Base-by-base conservation (phyloP, 2,797 vertebrate genomes). In the Spinus pinus region DNA sequence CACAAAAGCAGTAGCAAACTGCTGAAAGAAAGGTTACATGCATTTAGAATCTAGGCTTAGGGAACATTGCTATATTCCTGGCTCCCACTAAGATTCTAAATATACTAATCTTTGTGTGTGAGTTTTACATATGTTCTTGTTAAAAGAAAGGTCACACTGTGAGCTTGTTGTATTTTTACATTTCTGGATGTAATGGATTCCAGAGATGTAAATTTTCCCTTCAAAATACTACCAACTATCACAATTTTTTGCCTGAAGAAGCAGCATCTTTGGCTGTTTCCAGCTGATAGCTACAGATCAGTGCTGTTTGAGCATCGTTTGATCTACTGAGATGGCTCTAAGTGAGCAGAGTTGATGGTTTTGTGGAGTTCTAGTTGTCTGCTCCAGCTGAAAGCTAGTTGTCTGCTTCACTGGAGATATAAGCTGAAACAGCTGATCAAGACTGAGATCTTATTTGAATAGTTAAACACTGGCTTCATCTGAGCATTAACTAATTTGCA, bases 211-310 rank as follows among this genome's bases (percentile, higher is more conserved):
- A 86, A 82, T 88, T 78, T 51, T 72, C 66, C 41, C 73, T 62
- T 93, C 65, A 61, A 70, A 94, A 79, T 77, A 67, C 24, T 79
- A 86, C 74, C 24, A 81, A 79, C 81, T 81, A 92, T 65, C 49
- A 77, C 57, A 66, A 9, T 80, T 82, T 96, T 89, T 93, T 89
- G 85, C 96, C 92, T 84, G 96, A 95, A 95, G 96, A 78, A 94
- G 93, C 92, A 95, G 88, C 84, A 88, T 94, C 79, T 72, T 35
- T 82, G 75, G 78, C 88, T 95, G 79, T 66, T 95, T 86, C 67
- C 69, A 92, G 86, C 95, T 97, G 97, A 97, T 97, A 97, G 96
- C 94, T 96, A 96, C 96, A 97, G 95, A 93, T 97, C 96, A 97
- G 87, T 95, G 93, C 87, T 81, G 66, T 88, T 57, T 86, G 81